A percentile compares a stretch with the other conserved stretches of the same genome.
phyloP scores from a whole-genome alignment of 2,797 vertebrate genomes.

The Microctenopoma steveboyesi region DNA sequence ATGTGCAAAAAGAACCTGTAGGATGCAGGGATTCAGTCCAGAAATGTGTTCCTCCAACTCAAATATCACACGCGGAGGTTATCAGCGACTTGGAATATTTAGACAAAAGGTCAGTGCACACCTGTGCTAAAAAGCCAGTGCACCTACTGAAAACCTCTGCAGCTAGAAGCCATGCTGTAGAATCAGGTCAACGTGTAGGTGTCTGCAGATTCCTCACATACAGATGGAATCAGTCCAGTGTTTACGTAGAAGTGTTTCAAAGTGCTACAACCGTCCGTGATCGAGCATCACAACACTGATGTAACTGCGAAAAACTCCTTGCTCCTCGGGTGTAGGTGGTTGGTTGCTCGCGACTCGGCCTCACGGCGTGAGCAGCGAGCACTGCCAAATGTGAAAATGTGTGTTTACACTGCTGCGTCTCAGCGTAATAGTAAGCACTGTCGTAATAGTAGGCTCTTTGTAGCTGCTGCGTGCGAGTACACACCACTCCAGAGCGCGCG shows the following conservation, averaged over 20 bases:
- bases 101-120: conserved; percentile 7
- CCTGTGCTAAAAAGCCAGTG: not conserved
- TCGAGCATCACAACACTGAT: conserved; percentile 18
- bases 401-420: conserved; percentile 60
- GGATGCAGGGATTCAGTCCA: not conserved
- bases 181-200: conserved; percentile 3
- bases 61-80: conserved; percentile 7
- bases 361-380: conserved; percentile 27
- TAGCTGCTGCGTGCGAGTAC: conserved; percentile 20
- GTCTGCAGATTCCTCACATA: not conserved
- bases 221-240: not conserved
- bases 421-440: conserved; percentile 56
- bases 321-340: conserved; percentile 24
- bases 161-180: not conserved
- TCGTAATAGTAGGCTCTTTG: conserved; percentile 46
- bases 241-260: not conserved
- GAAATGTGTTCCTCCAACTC: not conserved
- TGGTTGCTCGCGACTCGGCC: conserved; percentile 17
- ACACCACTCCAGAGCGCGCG: not conserved
- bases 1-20: not conserved
- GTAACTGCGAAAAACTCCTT: not conserved
- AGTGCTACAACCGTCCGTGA: conserved; percentile 1
- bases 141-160: conserved; percentile 5
- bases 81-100: not conserved
- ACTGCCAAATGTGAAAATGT: conserved; percentile 42